Evolutionary conservation across 2,888 invertebrate genomes (phyloP).

Genomic region (Heliconius erato): DNA sequence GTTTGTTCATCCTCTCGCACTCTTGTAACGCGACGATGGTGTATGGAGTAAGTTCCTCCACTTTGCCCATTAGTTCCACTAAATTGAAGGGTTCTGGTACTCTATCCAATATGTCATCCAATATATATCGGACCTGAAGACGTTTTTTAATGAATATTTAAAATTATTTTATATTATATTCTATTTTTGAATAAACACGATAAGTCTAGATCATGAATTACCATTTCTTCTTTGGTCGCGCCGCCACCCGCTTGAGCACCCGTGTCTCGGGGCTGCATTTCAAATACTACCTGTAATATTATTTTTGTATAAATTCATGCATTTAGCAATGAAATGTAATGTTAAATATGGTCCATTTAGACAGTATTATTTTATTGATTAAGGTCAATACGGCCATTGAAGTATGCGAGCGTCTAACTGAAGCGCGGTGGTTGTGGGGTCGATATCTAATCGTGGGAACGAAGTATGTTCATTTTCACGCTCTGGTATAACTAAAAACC

Average conservation of each 20-base stretch:
- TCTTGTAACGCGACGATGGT: conserved; percentile 97
- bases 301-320: background rate
- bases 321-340: background rate
- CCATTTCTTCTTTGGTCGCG: conserved; percentile 93
- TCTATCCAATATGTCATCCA: conserved; percentile 96
- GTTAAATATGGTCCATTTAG: background rate
- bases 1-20: conserved; percentile 96
- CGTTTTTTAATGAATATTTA: background rate
- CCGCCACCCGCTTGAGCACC: conserved; percentile 89
- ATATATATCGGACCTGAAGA: conserved; percentile 88
- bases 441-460: no score
- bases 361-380: background rate
- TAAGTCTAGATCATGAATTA: conserved; percentile 55
- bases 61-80: conserved; percentile 92
- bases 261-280: conserved; percentile 94
- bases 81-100: conserved; percentile 96
- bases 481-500: no score
- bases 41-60: conserved; percentile 95
- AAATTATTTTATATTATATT: background rate
- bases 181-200: background rate
- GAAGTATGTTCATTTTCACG: no score
- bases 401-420: no score
- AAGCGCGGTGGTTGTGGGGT: no score
- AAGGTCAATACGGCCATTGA: background rate
- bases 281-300: conserved; percentile 86